Evolutionary conservation across 2,113 vertebrate genomes (phyloP), one percentile per base, ranked within the genome.

Genomic region (Talpa occidentalis): DNA sequence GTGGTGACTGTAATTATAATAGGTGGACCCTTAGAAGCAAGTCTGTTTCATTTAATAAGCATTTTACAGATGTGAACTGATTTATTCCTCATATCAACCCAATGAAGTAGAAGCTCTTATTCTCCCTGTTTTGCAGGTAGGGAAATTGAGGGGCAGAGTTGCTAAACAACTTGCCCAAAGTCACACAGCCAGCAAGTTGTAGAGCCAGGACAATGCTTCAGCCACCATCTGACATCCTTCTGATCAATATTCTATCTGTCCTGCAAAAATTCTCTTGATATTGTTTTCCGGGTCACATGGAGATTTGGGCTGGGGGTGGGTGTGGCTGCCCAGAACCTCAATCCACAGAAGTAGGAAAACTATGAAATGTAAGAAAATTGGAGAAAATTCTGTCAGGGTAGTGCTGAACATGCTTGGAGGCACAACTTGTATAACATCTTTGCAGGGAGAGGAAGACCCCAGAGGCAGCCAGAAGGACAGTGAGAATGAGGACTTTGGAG

Each of bases 1-100:
- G 47, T 3, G 6, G 30, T 32, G 22, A 70, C 0, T 1, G 17
- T 28, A n/a, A 17, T 40, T 24, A 0, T 1, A 22, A 84, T 8
- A 32, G 54, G 10, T 1, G 1, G 21, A 59, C 15, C 19, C 47
- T 78, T 60, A 69, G 40, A 14, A 67, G 28, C 30, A 87, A 40
- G 11, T 42, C 66, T 37, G 30, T 42, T 69, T 91, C 47, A 42
- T 24, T 47, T 40, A 19, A 49, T 0, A 30, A 66, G 26, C 56
- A 52, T n/a, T 42, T 76, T 22, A 72, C 32, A 82, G 52, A 44
- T 35, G 60, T 35, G 30, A 60, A 74, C 77, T 32, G 35, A n/a
- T 22, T 52, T 35, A 73, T 9, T 42, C 60, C 1, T 14, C 37
- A 9, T 72, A 52, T 64, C 16, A 52, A 67, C 6, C 28, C 14